These are phyloP conservation scores for Caloenas nicobarica DNA, from an alignment of 2,113 vertebrate species.

Conservation along the genomic window DNA sequence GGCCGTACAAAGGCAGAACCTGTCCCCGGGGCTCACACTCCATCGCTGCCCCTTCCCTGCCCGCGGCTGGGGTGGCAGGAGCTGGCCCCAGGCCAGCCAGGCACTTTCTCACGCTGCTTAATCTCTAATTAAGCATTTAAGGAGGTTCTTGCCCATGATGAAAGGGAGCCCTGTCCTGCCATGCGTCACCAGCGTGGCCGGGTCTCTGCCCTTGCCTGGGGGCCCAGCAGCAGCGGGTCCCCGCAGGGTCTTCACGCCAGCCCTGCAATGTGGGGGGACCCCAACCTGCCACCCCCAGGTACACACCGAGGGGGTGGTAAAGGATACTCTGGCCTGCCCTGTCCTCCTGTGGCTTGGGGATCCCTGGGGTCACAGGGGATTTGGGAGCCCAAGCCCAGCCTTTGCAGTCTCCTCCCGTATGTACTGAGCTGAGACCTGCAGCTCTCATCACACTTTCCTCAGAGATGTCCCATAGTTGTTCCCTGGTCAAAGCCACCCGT, in stretches of 20 bases:
- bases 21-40: background rate
- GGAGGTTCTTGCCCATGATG: conserved; percentile 17
- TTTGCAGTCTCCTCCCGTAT: background rate
- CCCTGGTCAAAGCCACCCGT: background rate
- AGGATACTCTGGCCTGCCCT: background rate
- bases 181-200: background rate
- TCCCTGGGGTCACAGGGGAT: background rate
- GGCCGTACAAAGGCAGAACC: background rate
- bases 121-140: conserved; percentile 10
- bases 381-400: background rate
- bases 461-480: background rate
- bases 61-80: background rate
- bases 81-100: background rate
- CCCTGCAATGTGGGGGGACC: background rate
- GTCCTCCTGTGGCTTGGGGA: fast-evolving
- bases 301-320: fast-evolving
- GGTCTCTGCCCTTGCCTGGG: background rate
- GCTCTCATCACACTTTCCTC: background rate
- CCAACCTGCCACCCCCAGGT: background rate
- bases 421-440: background rate
- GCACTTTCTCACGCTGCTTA: conserved; percentile 16
- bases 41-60: background rate
- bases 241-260: background rate
- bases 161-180: background rate
- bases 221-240: background rate